phyloP scores from a whole-genome alignment of 2,797 vertebrate genomes.

The Siniperca scherzeri region DNA sequence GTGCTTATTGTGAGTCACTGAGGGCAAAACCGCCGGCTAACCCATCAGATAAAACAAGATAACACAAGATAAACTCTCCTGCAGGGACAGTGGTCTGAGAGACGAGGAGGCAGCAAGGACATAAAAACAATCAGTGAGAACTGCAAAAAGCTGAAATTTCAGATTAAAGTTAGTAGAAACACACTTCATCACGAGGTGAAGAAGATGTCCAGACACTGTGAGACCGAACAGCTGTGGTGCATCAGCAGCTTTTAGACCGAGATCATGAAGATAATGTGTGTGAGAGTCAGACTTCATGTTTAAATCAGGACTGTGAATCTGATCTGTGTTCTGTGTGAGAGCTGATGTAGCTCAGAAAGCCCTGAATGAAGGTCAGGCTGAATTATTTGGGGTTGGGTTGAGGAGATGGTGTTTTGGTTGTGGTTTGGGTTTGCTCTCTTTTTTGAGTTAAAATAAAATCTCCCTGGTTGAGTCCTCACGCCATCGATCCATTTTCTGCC shows the following conservation, averaged over 20 bases:
- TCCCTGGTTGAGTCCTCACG: too few species aligned
- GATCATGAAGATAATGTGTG: neutral
- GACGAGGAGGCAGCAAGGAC: slow-evolving; percentile 1
- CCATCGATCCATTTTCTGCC: too few species aligned
- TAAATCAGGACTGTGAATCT: too few species aligned
- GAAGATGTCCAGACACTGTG: neutral
- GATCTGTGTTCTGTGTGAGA: too few species aligned
- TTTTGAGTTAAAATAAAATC: too few species aligned
- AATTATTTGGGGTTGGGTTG: too few species aligned
- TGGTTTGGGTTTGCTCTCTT: too few species aligned
- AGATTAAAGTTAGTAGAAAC: neutral
- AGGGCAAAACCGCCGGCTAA: neutral
- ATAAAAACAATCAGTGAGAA: neutral
- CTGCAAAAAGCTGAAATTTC: neutral
- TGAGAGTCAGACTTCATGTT: too few species aligned
- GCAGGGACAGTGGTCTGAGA: neutral
- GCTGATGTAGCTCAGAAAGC: too few species aligned
- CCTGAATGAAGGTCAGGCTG: too few species aligned
- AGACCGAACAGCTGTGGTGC: neutral
- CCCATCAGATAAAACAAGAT: neutral
- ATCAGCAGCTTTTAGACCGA: neutral
- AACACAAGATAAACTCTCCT: neutral
- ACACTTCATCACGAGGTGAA: neutral
- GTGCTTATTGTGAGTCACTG: slow-evolving; percentile 1
- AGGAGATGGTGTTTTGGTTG: too few species aligned